Evolutionary conservation across 2,888 invertebrate genomes (phyloP).

Genomic region (Ophonus ardosiacus): DNA sequence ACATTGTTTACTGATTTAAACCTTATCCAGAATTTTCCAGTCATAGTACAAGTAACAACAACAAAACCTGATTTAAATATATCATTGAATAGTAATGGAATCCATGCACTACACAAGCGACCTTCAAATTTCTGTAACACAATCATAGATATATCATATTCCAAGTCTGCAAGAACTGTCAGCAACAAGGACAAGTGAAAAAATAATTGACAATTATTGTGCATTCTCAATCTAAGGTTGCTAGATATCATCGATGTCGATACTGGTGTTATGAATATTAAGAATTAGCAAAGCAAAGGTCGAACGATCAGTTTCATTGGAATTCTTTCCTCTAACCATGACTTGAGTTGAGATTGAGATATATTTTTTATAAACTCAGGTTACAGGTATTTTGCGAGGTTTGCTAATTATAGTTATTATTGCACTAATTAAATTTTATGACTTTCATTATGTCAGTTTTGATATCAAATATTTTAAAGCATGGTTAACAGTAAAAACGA

Average conservation of each 20-base stretch:
- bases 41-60: background rate
- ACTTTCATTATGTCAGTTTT: background rate
- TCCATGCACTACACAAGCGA: slow-evolving; percentile 6
- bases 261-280: slow-evolving; percentile 7
- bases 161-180: slow-evolving; percentile 5
- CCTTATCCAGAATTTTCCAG: slow-evolving; percentile 8
- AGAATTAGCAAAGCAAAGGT: slow-evolving; percentile 23
- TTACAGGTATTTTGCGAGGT: background rate
- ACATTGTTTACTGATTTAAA: background rate
- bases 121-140: slow-evolving; percentile 2
- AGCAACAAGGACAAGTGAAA: slow-evolving; percentile 9
- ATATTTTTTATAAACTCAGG: background rate
- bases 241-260: background rate
- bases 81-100: slow-evolving; percentile 16
- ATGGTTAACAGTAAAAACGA: too few species aligned
- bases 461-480: background rate
- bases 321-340: slow-evolving; percentile 25
- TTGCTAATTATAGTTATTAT: background rate
- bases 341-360: background rate
- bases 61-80: slow-evolving; percentile 12
- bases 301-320: slow-evolving; percentile 8
- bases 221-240: slow-evolving; percentile 37
- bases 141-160: slow-evolving; percentile 19
- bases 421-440: background rate
- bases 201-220: slow-evolving; percentile 30